These are phyloP conservation scores for Odontocolon sp. DNA, from an alignment of 2,888 invertebrate genomes.

Conservation along the genomic window DNA sequence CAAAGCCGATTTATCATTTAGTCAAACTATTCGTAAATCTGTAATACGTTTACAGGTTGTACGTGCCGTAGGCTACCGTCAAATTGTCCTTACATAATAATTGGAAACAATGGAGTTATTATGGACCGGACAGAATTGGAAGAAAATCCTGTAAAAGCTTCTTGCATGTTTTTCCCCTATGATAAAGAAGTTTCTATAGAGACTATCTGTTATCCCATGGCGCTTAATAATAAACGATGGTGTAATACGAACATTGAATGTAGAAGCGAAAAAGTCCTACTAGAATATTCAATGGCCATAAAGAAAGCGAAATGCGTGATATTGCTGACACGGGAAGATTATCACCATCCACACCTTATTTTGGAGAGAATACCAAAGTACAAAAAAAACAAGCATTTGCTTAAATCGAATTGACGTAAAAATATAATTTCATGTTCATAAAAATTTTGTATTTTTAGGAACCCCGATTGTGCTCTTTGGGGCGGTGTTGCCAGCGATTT, in stretches of 20 bases:
- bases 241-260: too few relatives aligned
- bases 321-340: constrained; percentile 33
- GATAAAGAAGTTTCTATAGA: constrained; percentile 67
- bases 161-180: constrained; percentile 71
- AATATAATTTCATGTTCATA: background rate
- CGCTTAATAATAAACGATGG: background rate
- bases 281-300: background rate
- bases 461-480: constrained; percentile 61
- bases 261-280: background rate
- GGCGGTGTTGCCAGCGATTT: constrained; percentile 70
- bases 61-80: constrained; percentile 67
- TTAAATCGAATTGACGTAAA: background rate
- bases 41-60: constrained; percentile 64
- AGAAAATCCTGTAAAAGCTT: constrained; percentile 26
- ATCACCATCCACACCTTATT: background rate
- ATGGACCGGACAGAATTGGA: constrained; percentile 65
- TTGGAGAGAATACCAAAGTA: constrained; percentile 59
- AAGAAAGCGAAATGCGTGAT: constrained; percentile 53
- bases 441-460: constrained; percentile 30
- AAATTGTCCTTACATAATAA: constrained; percentile 66
- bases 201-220: constrained; percentile 44
- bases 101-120: constrained; percentile 67
- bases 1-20: background rate
- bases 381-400: constrained; percentile 40
- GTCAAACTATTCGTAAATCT: background rate